phyloP scores from a whole-genome alignment of 2,797 vertebrate genomes.

The Gymnocypris eckloni region DNA sequence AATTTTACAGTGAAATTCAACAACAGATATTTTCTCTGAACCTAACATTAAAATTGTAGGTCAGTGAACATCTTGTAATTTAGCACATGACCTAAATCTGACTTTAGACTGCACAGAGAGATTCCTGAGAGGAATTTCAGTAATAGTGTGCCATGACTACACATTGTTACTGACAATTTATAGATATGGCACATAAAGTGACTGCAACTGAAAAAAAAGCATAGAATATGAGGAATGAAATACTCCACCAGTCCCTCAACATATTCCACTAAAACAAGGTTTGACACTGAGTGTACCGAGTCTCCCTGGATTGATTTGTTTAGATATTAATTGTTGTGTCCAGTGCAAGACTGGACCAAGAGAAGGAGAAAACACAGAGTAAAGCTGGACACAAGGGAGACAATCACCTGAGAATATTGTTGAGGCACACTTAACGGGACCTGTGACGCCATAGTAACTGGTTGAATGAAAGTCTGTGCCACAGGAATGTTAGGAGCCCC shows the following conservation, averaged over 20 bases:
- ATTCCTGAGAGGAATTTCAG: conserved; percentile 5
- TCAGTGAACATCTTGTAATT: conserved; percentile 22
- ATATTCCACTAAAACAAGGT: conserved; percentile 17
- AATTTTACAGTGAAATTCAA: conserved; percentile 7
- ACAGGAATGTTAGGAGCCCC: conserved; percentile 64
- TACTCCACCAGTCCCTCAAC: conserved; percentile 10
- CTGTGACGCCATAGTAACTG: conserved; percentile 77
- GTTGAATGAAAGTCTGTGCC: conserved; percentile 78
- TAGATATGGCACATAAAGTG: not conserved
- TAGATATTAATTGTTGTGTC: conserved; percentile 12
- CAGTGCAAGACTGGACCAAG: conserved; percentile 18
- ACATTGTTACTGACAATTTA: not conserved
- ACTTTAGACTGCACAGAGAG: conserved; percentile 5
- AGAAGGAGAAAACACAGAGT: conserved; percentile 4
- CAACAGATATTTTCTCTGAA: conserved; percentile 14
- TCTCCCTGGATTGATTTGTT: conserved; percentile 21
- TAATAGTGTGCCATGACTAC: not conserved
- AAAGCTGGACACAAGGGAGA: conserved; percentile 42
- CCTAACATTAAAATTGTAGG: conserved; percentile 29
- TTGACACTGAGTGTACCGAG: not conserved
- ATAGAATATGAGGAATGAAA: not conserved
- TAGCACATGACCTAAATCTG: conserved; percentile 33
- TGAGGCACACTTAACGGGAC: conserved; percentile 78
- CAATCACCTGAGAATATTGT: conserved; percentile 81
- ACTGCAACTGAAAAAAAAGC: not conserved